A percentile compares a stretch with the other conserved stretches of the same genome.
Evolutionary conservation across 2,888 invertebrate species (phyloP).

Genomic region (Euproctis similis): DNA sequence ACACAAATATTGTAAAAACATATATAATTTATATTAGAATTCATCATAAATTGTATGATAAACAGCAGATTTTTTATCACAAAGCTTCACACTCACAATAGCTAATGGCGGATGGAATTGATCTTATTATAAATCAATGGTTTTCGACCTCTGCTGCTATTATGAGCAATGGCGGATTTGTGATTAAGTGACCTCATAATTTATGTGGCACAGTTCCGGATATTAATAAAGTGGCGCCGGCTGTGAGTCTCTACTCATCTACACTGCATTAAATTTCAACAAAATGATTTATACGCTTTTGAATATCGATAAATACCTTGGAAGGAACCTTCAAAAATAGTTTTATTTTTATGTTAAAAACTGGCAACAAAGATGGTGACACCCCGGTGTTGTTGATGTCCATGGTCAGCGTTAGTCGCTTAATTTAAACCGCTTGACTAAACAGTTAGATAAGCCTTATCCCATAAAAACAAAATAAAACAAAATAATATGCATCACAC

Average conservation of each 20-base stretch:
- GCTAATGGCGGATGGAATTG: constrained; percentile 30
- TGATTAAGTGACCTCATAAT: constrained; percentile 55
- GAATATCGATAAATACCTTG: constrained; percentile 25
- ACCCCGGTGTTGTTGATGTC: too few species aligned
- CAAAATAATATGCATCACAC: too few species aligned
- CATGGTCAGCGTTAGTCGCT: too few species aligned
- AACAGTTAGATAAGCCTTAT: too few species aligned
- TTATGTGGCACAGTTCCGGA: constrained; percentile 46
- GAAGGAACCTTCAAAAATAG: too few species aligned
- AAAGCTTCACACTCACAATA: constrained; percentile 16
- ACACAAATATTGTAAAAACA: too few species aligned
- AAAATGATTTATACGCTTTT: constrained; percentile 36
- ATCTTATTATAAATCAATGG: constrained; percentile 39
- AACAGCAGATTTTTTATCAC: constrained; percentile 18
- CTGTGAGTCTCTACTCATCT: constrained; percentile 37
- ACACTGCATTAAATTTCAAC: constrained; percentile 42
- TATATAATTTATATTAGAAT: too few species aligned
- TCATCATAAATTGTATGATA: too few species aligned
- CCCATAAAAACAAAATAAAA: too few species aligned
- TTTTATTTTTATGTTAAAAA: too few species aligned
- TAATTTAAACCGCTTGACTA: too few species aligned
- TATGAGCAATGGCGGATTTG: constrained; percentile 50
- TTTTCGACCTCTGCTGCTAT: constrained; percentile 38
- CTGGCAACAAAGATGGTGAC: too few species aligned
- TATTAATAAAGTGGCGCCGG: constrained; percentile 43